A percentile compares a stretch with the other conserved stretches of the same genome.
Evolutionary conservation across 2,888 invertebrate species (phyloP).

Genomic region (Meghimatium bilineatum): DNA sequence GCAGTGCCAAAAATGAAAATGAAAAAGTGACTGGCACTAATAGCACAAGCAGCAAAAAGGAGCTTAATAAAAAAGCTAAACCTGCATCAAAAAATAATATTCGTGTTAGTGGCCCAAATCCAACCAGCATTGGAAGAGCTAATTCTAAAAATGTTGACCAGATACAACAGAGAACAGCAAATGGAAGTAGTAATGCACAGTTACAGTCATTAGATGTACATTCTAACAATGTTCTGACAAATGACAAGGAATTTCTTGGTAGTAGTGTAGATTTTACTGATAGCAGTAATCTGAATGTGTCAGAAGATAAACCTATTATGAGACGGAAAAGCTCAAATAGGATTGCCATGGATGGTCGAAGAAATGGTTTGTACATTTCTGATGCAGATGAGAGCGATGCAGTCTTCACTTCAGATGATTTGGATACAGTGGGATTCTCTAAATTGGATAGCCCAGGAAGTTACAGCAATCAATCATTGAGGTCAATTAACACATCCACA

Average conservation of each 20-base stretch:
- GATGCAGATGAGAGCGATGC: slow-evolving; percentile 68
- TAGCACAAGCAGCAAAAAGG: slow-evolving; percentile 33
- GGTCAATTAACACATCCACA: slow-evolving; percentile 62
- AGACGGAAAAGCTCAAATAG: slow-evolving; percentile 61
- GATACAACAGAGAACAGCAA: slow-evolving; percentile 53
- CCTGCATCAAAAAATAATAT: slow-evolving; percentile 63
- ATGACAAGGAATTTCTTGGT: slow-evolving; percentile 48
- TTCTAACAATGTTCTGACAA: slow-evolving; percentile 61
- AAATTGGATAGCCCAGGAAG: slow-evolving; percentile 68
- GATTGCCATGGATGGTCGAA: slow-evolving; percentile 61
- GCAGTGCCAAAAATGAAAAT: neutral
- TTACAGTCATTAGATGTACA: slow-evolving; percentile 69
- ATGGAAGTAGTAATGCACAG: neutral
- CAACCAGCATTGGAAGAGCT: slow-evolving; percentile 60
- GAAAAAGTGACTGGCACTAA: neutral
- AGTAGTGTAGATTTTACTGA: too few relatives aligned
- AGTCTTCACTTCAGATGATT: slow-evolving; percentile 56
- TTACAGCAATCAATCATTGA: slow-evolving; percentile 65
- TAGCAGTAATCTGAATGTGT: slow-evolving; percentile 36
- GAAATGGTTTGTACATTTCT: slow-evolving; percentile 65
- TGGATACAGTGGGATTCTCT: slow-evolving; percentile 57
- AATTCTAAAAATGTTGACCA: slow-evolving; percentile 63
- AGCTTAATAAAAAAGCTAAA: slow-evolving; percentile 59
- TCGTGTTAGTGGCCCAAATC: slow-evolving; percentile 59
- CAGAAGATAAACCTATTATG: slow-evolving; percentile 48